Evolutionary conservation across 2,797 vertebrate genomes (phyloP).

Genomic region (Microchirus variegatus): DNA sequence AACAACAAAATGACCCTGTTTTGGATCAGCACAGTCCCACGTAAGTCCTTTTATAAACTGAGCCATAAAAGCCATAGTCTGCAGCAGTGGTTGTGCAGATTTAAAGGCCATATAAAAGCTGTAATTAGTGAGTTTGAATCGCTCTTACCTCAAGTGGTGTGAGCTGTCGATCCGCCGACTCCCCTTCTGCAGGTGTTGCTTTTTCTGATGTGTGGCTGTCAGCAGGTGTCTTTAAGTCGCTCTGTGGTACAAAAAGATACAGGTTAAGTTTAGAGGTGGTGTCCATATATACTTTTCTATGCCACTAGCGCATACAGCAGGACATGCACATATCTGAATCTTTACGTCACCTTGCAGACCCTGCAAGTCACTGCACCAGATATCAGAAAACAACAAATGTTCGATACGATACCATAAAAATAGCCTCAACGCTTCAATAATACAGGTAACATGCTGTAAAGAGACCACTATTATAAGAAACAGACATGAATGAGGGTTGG

Average conservation of each 20-base stretch:
- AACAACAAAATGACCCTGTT: not conserved
- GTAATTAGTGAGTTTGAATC: not conserved
- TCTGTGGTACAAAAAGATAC: slow-evolving; percentile 39
- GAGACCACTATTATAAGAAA: too few species aligned
- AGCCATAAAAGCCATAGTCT: not conserved
- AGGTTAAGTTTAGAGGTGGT: not conserved
- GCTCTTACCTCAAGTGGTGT: slow-evolving; percentile 67
- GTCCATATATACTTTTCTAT: too few species aligned
- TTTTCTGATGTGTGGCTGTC: slow-evolving; percentile 79
- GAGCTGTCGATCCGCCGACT: slow-evolving; percentile 67
- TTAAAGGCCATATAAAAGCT: not conserved
- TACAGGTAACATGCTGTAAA: too few species aligned
- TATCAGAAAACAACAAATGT: too few species aligned
- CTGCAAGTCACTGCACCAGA: too few species aligned
- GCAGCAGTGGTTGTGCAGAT: not conserved
- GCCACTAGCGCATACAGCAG: not conserved
- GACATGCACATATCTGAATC: not conserved
- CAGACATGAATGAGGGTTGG: too few species aligned
- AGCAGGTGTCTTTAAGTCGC: slow-evolving; percentile 49
- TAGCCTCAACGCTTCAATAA: too few species aligned
- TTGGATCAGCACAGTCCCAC: slow-evolving; percentile 1
- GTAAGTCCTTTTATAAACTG: too few species aligned
- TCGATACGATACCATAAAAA: too few species aligned
- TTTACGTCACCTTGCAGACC: slow-evolving; percentile 10
- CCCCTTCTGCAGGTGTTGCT: slow-evolving; percentile 71